Conservation (phyloP, 2,113 vertebrate genomes). For the Brienomyrus longianalis region DNA sequence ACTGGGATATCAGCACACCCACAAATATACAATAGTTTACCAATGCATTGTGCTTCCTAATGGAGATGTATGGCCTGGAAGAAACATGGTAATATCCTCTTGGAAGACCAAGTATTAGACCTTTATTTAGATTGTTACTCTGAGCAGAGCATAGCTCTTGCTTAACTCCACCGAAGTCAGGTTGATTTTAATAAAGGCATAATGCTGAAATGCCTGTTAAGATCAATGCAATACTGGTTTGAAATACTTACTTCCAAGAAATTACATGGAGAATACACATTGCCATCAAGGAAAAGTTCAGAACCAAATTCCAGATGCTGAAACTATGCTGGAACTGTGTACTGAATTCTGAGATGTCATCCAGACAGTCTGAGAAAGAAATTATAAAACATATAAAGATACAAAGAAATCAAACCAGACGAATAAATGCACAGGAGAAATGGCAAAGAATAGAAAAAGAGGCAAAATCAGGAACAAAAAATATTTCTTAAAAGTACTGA, state of each 20-base stretch:
- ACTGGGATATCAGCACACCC: background rate
- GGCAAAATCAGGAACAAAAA: background rate
- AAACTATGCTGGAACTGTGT: background rate
- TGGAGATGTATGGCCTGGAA: background rate
- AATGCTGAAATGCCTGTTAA: background rate
- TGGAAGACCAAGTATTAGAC: background rate
- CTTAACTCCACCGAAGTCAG: background rate
- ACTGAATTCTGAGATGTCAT: background rate
- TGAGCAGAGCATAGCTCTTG: background rate
- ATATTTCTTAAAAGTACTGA: background rate
- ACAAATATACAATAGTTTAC: background rate
- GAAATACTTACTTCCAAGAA: background rate
- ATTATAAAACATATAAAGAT: background rate
- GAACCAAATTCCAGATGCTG: background rate
- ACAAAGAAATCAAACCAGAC: background rate
- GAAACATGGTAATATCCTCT: background rate
- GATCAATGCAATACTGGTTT: background rate
- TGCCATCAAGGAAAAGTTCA: background rate
- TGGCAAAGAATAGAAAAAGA: background rate
- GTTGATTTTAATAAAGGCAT: background rate
- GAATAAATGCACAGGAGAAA: background rate
- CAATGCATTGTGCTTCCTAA: background rate
- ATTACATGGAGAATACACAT: background rate
- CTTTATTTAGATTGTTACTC: background rate
- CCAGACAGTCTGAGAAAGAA: background rate